phyloP scores from a whole-genome alignment of 2,113 vertebrate genomes.

The Herpailurus yagouaroundi region DNA sequence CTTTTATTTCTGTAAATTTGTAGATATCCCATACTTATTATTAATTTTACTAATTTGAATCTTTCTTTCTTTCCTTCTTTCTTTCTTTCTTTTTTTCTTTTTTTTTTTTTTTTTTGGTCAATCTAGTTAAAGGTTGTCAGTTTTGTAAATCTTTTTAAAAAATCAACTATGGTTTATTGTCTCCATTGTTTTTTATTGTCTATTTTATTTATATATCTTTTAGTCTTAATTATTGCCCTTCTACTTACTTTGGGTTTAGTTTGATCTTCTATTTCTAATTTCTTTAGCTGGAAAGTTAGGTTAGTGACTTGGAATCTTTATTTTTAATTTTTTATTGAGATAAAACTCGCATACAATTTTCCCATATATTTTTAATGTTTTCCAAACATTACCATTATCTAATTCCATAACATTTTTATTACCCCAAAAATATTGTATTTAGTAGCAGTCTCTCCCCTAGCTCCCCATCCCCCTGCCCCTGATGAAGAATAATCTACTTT shows the following conservation, averaged over 20 bases:
- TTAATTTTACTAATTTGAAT: neutral
- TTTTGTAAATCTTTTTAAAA: neutral
- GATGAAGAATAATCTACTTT: neutral
- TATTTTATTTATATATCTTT: neutral
- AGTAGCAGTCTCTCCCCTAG: neutral
- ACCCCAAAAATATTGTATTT: neutral
- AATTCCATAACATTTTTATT: constrained; percentile 30
- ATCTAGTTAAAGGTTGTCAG: neutral
- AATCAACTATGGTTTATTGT: neutral
- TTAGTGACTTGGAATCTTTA: neutral
- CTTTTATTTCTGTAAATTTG: neutral
- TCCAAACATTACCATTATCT: neutral
- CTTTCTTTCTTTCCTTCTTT: neutral
- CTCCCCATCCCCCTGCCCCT: neutral
- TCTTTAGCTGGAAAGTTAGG: neutral
- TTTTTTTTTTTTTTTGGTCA: neutral
- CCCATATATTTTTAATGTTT: constrained; percentile 5
- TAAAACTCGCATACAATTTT: constrained; percentile 35
- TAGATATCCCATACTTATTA: neutral
- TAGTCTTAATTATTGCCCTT: neutral
- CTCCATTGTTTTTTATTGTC: neutral
- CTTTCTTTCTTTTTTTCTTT: neutral
- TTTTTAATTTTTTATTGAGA: constrained; percentile 3
- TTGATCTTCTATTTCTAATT: constrained; percentile 8
- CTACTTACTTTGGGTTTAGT: too few relatives aligned